phyloP scores from a whole-genome alignment of 2,113 vertebrate species.

The Podarcis cretensis region DNA sequence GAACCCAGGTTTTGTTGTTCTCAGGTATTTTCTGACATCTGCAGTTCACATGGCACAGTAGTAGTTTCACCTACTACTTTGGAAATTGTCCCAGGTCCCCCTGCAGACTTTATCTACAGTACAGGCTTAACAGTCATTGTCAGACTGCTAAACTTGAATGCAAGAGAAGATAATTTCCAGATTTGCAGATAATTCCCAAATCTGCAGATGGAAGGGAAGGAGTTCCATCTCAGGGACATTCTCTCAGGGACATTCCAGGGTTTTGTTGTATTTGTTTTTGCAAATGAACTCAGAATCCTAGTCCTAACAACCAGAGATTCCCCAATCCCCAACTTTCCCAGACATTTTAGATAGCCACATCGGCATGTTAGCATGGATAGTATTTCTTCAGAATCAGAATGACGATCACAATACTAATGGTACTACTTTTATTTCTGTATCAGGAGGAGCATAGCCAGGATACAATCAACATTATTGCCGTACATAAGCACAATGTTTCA shows the following conservation, averaged over 20 bases:
- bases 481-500: constrained; percentile 9
- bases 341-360: background rate
- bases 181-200: background rate
- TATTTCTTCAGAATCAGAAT: constrained; percentile 7
- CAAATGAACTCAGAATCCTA: background rate
- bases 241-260: background rate
- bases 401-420: fast-evolving
- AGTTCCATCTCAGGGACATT: background rate
- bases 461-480: constrained; percentile 34
- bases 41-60: background rate
- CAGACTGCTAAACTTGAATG: background rate
- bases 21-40: background rate
- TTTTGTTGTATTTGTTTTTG: background rate
- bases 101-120: too few relatives aligned
- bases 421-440: constrained; percentile 39
- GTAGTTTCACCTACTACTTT: too few relatives aligned
- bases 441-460: constrained; percentile 59
- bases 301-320: background rate
- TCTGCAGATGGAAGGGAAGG: background rate
- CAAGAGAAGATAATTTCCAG: background rate
- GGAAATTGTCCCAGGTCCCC: too few relatives aligned
- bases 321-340: background rate
- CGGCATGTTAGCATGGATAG: background rate
- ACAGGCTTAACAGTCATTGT: too few relatives aligned
- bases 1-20: background rate